These are phyloP conservation scores for Myotis findleyi DNA, from an alignment of 2,797 vertebrate species.

Conservation along the genomic window DNA sequence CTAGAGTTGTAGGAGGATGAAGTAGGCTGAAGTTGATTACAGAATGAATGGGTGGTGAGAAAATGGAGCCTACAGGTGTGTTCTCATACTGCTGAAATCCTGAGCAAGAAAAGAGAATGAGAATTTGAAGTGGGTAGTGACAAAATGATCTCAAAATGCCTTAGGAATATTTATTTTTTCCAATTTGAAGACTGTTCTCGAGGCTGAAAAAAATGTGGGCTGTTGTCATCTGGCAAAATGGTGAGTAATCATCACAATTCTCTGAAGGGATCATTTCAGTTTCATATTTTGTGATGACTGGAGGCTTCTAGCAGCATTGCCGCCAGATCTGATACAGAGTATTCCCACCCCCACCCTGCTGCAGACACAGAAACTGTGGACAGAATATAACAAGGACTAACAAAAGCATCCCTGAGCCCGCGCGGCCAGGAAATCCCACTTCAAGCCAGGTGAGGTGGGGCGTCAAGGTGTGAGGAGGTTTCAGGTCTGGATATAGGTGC, in stretches of 20 bases:
- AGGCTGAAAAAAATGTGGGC: background rate
- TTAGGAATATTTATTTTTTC: conserved; percentile 45
- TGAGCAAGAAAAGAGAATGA: background rate
- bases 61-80: background rate
- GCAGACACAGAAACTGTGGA: background rate
- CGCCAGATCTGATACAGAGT: background rate
- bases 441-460: background rate
- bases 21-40: background rate
- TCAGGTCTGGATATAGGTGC: background rate
- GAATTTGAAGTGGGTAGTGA: conserved; percentile 39
- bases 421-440: background rate
- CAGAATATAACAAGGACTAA: background rate
- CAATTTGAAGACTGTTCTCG: conserved; percentile 55
- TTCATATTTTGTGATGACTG: conserved; percentile 25
- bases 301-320: conserved; percentile 14
- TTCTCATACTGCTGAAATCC: background rate
- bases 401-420: background rate
- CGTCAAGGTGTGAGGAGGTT: background rate
- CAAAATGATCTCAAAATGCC: conserved; percentile 19
- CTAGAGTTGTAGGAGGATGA: background rate
- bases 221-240: conserved; percentile 55
- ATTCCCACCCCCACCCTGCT: background rate
- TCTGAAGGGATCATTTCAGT: conserved; percentile 24
- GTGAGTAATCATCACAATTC: conserved; percentile 39
- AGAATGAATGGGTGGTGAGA: background rate